Evolutionary conservation across 1,140 invertebrate species (phyloP), one percentile per base, ranked within the genome.

Genomic region (Nomia melanderi): DNA sequence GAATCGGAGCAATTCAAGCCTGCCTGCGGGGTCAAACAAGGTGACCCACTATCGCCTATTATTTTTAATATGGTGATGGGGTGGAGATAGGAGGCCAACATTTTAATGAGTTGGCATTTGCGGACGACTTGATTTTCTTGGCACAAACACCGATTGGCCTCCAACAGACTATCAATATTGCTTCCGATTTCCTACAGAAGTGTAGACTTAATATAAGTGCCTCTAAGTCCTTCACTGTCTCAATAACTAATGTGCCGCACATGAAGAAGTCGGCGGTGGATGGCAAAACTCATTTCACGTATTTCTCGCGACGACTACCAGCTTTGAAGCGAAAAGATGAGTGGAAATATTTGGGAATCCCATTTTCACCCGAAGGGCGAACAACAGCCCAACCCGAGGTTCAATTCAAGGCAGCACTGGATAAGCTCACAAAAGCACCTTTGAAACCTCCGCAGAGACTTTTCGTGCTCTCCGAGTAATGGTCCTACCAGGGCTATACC

Each of bases 311-410:
- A 7, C 8, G 3, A 0, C 14, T 86, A 12, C 39, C 60, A 0
- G 50, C 67, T 29, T 50, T 88, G 0, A 74, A 73, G 20, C 74
- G 80, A 14, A 63, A 78, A 1, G 80, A 87, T 29, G 74, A 75
- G 25, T 91, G 89, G 86, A 84, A 81, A 41, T 92, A 92, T 60
- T 77, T 92, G 0, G 90, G 90, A 4, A 71, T 91, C 0, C 78
- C 85, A 2, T 92, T 87, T 62, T 62, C 70, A 5, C 63, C 77
- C 0, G 74, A 81, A 65, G 90, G 89, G 41, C 69, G 27, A 17
- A 39, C 72, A 2, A 78, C 79, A 64, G 36, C 31, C 1, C 20
- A 65, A 1, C 57, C 72, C 0, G 7, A 36, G 0, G 33, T 8
- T 7, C 23, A 27, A 12, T 25, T 79, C 53, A 4, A 64, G 29